Conservation (phyloP, 1,140 invertebrate species). For the Tetramorium alpestre region DNA sequence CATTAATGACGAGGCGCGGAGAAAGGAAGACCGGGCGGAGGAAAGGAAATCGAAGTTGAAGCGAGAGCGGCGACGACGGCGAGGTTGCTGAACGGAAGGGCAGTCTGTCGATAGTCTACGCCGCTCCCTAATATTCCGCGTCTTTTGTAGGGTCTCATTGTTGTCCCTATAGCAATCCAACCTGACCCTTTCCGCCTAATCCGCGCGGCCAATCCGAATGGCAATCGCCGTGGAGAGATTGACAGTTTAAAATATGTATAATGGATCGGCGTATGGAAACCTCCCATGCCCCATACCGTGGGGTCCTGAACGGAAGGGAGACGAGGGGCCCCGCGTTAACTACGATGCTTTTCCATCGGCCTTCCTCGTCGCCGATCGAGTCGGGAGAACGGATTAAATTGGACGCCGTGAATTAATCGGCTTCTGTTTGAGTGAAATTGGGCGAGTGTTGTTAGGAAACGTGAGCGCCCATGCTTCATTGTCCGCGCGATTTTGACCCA, state of each 20-base stretch:
- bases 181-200: slow-evolving; percentile 82
- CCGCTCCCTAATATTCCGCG: slow-evolving; percentile 62
- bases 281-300: slow-evolving; percentile 47
- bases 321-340: slow-evolving; percentile 57
- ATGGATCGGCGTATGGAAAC: slow-evolving; percentile 75
- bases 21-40: slow-evolving; percentile 36
- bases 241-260: slow-evolving; percentile 86
- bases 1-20: slow-evolving; percentile 50
- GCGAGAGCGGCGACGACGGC: background rate
- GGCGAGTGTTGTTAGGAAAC: slow-evolving; percentile 85
- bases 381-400: slow-evolving; percentile 83
- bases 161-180: slow-evolving; percentile 75
- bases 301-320: slow-evolving; percentile 26
- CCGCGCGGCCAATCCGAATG: slow-evolving; percentile 76
- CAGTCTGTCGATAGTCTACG: slow-evolving; percentile 67
- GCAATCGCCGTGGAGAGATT: slow-evolving; percentile 80
- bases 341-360: slow-evolving; percentile 60
- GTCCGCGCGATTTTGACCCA: slow-evolving; percentile 67
- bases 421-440: slow-evolving; percentile 87
- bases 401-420: slow-evolving; percentile 86
- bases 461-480: slow-evolving; percentile 80
- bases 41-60: slow-evolving; percentile 33
- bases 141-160: slow-evolving; percentile 63
- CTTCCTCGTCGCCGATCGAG: slow-evolving; percentile 33
- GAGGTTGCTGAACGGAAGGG: slow-evolving; percentile 47